These are phyloP conservation scores for Cryptotis parvus DNA, from an alignment of 2,113 vertebrate genomes.

Conservation along the genomic window DNA sequence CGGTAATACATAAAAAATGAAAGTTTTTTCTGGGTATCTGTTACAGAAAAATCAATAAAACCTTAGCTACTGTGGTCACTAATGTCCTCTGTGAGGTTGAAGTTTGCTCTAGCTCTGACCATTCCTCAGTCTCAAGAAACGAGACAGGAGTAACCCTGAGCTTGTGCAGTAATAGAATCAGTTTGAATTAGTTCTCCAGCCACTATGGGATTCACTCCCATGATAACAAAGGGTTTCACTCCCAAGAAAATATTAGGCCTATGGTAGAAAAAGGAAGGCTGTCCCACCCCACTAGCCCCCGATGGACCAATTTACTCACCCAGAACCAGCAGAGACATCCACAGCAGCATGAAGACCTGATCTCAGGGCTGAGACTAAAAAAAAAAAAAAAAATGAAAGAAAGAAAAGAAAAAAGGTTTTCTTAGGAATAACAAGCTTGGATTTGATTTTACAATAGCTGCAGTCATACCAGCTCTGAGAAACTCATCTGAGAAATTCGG, in stretches of 20 bases:
- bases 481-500: neutral
- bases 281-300: fast-evolving
- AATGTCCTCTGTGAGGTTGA: neutral
- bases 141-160: neutral
- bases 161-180: neutral
- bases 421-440: neutral
- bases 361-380: neutral
- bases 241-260: no score
- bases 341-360: slow-evolving; percentile 56
- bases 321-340: slow-evolving; percentile 50
- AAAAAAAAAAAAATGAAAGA: no score
- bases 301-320: slow-evolving; percentile 55
- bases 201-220: no score
- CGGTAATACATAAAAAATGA: neutral
- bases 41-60: neutral
- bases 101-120: neutral
- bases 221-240: no score
- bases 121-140: neutral
- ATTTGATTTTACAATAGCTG: neutral
- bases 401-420: neutral
- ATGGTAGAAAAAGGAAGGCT: neutral
- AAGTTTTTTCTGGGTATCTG: no score
- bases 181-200: no score
- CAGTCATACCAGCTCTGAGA: neutral
- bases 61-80: neutral